These are phyloP conservation scores for Uloborus plumipes DNA, from an alignment of 2,888 invertebrate species.

Conservation along the genomic window DNA sequence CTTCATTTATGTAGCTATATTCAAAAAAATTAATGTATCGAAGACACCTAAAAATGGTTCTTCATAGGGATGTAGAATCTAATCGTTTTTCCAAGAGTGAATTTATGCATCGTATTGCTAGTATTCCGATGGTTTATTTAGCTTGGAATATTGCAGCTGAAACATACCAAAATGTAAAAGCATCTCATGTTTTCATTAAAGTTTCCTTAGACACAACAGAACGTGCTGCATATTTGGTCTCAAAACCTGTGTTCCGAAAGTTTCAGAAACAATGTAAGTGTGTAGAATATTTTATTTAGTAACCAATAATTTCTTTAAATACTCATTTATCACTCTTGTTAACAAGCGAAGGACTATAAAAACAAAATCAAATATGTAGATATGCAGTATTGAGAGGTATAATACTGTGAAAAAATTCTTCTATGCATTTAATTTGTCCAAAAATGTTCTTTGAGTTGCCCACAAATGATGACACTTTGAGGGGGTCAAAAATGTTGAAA, in stretches of 20 bases:
- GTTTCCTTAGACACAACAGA: slow-evolving; percentile 48
- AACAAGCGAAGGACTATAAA: too few relatives aligned
- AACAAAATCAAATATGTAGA: too few relatives aligned
- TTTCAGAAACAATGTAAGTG: slow-evolving; percentile 52
- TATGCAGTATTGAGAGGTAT: too few relatives aligned
- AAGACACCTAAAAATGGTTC: slow-evolving; percentile 45
- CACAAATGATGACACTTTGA: too few relatives aligned
- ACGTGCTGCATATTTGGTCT: slow-evolving; percentile 41
- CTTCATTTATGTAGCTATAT: too few relatives aligned
- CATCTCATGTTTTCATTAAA: slow-evolving; percentile 34
- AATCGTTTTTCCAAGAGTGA: slow-evolving; percentile 41
- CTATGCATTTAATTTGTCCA: too few relatives aligned
- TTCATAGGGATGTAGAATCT: slow-evolving; percentile 38
- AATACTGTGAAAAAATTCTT: too few relatives aligned
- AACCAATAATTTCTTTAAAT: too few relatives aligned
- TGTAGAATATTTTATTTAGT: too few relatives aligned
- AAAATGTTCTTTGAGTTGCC: too few relatives aligned
- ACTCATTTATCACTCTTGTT: too few relatives aligned
- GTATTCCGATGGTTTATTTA: slow-evolving; percentile 53
- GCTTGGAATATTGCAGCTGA: slow-evolving; percentile 59
- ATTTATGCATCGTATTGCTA: slow-evolving; percentile 47
- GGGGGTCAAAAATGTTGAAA: too few relatives aligned
- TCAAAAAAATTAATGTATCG: slow-evolving; percentile 46
- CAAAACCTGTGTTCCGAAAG: slow-evolving; percentile 36
- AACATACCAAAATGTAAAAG: slow-evolving; percentile 40